phyloP scores from a whole-genome alignment of 2,888 invertebrate genomes.

The Amphiduros pacificus region DNA sequence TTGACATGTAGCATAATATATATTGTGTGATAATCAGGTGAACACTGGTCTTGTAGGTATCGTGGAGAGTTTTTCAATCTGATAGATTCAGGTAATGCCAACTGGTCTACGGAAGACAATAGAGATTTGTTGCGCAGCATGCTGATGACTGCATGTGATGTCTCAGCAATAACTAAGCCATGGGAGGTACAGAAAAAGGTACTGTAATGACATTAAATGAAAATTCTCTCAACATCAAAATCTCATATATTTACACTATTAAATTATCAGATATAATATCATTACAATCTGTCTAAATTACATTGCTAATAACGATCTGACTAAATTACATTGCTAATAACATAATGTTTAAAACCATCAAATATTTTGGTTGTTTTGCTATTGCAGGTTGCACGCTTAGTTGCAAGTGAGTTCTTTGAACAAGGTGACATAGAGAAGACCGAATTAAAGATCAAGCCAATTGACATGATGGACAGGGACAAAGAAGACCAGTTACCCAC shows the following conservation, averaged over 20 bases:
- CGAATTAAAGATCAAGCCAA: constrained; percentile 52
- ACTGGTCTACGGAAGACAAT: constrained; percentile 76
- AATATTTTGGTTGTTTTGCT: not conserved
- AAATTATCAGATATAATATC: too few species aligned
- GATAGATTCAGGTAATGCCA: constrained; percentile 65
- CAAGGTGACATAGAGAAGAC: constrained; percentile 58
- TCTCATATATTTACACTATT: too few species aligned
- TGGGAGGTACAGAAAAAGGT: constrained; percentile 57
- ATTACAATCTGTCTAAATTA: too few species aligned
- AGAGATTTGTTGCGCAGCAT: constrained; percentile 68
- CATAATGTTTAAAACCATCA: not conserved
- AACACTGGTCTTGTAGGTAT: constrained; percentile 67
- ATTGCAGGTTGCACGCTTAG: constrained; percentile 60
- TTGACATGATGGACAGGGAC: constrained; percentile 57
- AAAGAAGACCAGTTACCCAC: constrained; percentile 51
- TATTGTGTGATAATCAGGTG: not conserved
- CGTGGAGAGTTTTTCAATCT: constrained; percentile 81
- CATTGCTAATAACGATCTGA: too few species aligned
- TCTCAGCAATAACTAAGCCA: constrained; percentile 58
- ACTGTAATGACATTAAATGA: too few species aligned
- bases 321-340: too few species aligned
- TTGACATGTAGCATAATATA: not conserved
- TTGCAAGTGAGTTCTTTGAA: constrained; percentile 58
- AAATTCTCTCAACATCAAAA: too few species aligned
- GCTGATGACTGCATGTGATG: constrained; percentile 60